phyloP scores from a whole-genome alignment of 2,113 vertebrate species.

The Nothoprocta pentlandii region DNA sequence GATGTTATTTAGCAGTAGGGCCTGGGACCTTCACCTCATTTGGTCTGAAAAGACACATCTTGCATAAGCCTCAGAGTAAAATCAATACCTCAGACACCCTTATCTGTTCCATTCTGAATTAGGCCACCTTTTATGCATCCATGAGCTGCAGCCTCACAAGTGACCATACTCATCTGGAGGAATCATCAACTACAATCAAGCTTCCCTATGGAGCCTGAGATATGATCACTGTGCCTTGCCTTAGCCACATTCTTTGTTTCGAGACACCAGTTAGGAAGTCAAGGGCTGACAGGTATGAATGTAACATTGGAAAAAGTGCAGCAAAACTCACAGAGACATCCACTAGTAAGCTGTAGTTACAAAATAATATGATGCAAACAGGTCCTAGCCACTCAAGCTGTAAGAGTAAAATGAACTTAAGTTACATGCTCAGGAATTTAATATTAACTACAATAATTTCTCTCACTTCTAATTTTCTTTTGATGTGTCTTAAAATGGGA shows the following conservation, averaged over 20 bases:
- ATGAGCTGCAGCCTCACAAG: background rate
- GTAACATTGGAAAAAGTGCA: background rate
- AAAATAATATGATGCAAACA: slow-evolving; percentile 1
- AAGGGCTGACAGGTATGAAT: background rate
- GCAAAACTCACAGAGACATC: background rate
- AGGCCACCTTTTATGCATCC: background rate
- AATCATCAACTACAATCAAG: background rate
- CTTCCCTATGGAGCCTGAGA: background rate
- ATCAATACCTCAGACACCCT: background rate
- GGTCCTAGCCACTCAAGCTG: background rate
- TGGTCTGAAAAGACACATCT: background rate
- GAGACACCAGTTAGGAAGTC: background rate
- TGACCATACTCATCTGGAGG: background rate
- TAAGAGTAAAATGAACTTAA: slow-evolving; percentile 12
- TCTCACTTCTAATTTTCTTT: slow-evolving; percentile 30
- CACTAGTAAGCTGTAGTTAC: slow-evolving; percentile 2
- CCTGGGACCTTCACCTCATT: background rate
- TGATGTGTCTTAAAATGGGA: slow-evolving; percentile 38
- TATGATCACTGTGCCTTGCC: background rate
- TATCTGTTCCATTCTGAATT: background rate
- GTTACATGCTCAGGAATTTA: background rate
- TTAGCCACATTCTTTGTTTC: background rate
- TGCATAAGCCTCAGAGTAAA: background rate
- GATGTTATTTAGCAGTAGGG: background rate
- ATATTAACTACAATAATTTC: background rate